These are phyloP conservation scores for Sciurus niger DNA, from an alignment of 2,113 vertebrate species.

Conservation along the genomic window DNA sequence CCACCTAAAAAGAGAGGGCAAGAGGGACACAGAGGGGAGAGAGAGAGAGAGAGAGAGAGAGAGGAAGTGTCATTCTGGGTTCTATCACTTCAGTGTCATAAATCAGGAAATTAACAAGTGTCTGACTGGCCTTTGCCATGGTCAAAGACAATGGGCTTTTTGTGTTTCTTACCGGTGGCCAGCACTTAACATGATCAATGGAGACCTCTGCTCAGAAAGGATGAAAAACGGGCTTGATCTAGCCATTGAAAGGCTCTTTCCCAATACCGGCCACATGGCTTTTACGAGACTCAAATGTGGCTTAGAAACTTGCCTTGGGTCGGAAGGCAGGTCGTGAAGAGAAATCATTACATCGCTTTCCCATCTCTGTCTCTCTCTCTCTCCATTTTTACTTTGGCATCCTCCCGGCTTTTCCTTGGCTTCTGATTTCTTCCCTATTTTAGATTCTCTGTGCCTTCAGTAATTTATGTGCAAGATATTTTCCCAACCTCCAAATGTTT, in stretches of 20 bases:
- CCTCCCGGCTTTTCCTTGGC: conserved; percentile 90
- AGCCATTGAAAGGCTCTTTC: conserved; percentile 86
- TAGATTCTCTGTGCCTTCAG: conserved; percentile 90
- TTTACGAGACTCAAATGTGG: conserved; percentile 85
- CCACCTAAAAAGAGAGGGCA: background rate
- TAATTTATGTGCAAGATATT: conserved; percentile 94
- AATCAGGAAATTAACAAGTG: conserved; percentile 91
- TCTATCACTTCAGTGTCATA: conserved; percentile 86
- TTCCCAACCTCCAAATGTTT: conserved; percentile 94
- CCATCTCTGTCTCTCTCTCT: conserved; percentile 72
- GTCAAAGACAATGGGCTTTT: conserved; percentile 87
- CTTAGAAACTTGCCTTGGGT: conserved; percentile 86
- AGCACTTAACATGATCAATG: conserved; percentile 88
- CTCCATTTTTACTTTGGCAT: conserved; percentile 87
- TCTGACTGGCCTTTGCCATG: conserved; percentile 87
- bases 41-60: background rate
- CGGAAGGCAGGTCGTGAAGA: conserved; percentile 88
- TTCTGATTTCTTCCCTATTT: conserved; percentile 91
- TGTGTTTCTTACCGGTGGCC: conserved; percentile 87
- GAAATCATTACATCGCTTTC: conserved; percentile 89
- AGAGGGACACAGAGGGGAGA: background rate
- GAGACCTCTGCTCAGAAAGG: conserved; percentile 84
- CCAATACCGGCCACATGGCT: conserved; percentile 84
- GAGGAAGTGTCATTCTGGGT: conserved; percentile 71
- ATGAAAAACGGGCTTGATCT: conserved; percentile 86